Conservation (phyloP, 2,888 invertebrate genomes). For the Agonopterix heracliana region DNA sequence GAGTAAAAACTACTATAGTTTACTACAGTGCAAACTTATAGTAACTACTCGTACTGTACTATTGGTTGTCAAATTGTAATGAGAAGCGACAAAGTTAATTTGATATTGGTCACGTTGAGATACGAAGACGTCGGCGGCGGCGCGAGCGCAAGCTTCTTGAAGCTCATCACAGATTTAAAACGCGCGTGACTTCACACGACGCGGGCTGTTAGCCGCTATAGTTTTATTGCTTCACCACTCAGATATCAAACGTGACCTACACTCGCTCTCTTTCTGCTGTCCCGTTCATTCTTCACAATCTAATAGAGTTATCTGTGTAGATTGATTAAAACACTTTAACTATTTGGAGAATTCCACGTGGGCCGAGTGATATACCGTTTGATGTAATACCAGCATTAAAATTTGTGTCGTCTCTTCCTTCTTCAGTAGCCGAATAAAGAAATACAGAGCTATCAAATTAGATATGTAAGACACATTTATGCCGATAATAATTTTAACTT, state of each 20-base stretch:
- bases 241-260: constrained; percentile 21
- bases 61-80: background rate
- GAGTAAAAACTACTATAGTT: too few relatives aligned
- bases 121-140: constrained; percentile 2
- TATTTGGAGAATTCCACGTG: constrained; percentile 23
- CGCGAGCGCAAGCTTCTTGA: constrained; percentile 20
- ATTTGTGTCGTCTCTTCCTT: constrained; percentile 35
- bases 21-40: too few relatives aligned
- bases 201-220: constrained; percentile 22
- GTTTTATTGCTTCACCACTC: constrained; percentile 24
- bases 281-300: background rate
- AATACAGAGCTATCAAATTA: constrained; percentile 49
- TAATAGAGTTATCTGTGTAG: constrained; percentile 1
- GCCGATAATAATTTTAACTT: constrained; percentile 48
- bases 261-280: constrained; percentile 8
- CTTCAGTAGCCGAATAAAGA: constrained; percentile 61
- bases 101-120: constrained; percentile 15
- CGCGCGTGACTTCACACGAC: constrained; percentile 39
- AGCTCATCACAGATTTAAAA: constrained; percentile 39
- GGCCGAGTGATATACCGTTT: constrained; percentile 21
- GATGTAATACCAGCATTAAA: constrained; percentile 41
- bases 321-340: constrained; percentile 13
- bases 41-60: too few relatives aligned
- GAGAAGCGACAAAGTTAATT: constrained; percentile 9
- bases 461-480: constrained; percentile 55